phyloP scores from a whole-genome alignment of 2,888 invertebrate species.

The Athalia circularis region DNA sequence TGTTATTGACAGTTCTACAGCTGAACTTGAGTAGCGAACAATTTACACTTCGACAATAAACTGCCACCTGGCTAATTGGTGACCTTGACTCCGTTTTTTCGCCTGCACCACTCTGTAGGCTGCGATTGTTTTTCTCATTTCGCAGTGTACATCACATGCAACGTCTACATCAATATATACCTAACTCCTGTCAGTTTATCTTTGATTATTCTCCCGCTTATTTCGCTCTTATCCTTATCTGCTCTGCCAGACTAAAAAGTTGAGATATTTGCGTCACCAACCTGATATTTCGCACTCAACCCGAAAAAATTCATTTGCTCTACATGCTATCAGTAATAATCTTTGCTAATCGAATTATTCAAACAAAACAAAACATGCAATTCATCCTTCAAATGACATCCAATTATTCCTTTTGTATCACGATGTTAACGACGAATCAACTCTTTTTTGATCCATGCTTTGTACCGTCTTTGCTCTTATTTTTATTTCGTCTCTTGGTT shows the following conservation, averaged over 20 bases:
- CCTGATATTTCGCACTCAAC: slow-evolving; percentile 16
- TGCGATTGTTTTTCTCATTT: slow-evolving; percentile 59
- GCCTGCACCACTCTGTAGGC: slow-evolving; percentile 27
- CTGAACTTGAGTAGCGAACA: neutral
- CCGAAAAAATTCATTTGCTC: slow-evolving; percentile 40
- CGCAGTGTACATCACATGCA: neutral
- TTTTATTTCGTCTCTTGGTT: too few species aligned
- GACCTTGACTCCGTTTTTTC: slow-evolving; percentile 60
- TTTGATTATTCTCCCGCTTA: slow-evolving; percentile 15
- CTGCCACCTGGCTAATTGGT: slow-evolving; percentile 48
- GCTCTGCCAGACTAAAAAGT: neutral
- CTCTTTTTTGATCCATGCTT: too few species aligned
- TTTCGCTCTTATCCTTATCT: neutral
- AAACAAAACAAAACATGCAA: slow-evolving; percentile 2
- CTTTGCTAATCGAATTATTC: neutral
- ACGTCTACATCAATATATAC: neutral
- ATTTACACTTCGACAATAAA: slow-evolving; percentile 14
- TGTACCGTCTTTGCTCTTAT: too few species aligned
- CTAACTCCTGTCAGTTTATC: slow-evolving; percentile 45
- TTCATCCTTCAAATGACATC: slow-evolving; percentile 15
- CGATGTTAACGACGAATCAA: neutral
- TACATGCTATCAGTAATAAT: neutral
- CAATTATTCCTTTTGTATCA: neutral
- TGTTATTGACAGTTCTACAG: slow-evolving; percentile 15
- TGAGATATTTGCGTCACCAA: slow-evolving; percentile 28